Evolutionary conservation across 2,888 invertebrate species (phyloP), one percentile per base, ranked within the genome.

Genomic region (Drosophila anceps): DNA sequence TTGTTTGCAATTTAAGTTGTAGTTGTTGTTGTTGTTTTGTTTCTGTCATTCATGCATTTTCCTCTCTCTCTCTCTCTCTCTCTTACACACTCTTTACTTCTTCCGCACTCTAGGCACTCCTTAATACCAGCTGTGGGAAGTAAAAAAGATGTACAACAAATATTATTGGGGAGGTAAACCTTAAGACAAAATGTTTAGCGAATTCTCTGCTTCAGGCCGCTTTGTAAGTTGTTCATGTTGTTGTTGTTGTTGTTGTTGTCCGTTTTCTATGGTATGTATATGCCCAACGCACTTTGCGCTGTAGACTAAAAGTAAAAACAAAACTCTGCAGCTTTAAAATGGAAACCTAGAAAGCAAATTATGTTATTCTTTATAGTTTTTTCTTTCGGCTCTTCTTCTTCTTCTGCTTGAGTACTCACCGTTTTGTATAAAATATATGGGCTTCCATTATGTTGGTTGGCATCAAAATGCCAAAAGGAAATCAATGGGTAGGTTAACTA

Each of bases 61-160:
- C 48, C 48, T 62, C 33, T 37, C 46, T 51, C 53, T 61, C 27
- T 31, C 57, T 37, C 43, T 63, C 43, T 55, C 51, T 48, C 48
- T 70, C 64, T 65, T 35, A 60, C 64, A 71, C 55, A 57, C 43
- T 51, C 59, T 31, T 46, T 51, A 35, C 41, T 33, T 63, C 54
- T 54, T 58, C 63, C 41, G 43, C 57, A 69, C 64, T 77, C 72
- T 60, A 66, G 41, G 72, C 78, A 74, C 64, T 83, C 54, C 75
- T 59, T 69, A 48, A 72, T 68, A 79, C 69, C 89, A 82, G 89
- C 84, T 85, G 89, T 89, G 89, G 89, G 89, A 77, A 85, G 84
- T 85, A 89, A 84, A 85, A 84, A 84, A 85, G 82, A 85, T 79
- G 82, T 79, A 84, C 89, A 84, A 89, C 87, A 84, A 71, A 74